phyloP scores from a whole-genome alignment of 2,888 invertebrate genomes.

The Nemotelus pantherinus region DNA sequence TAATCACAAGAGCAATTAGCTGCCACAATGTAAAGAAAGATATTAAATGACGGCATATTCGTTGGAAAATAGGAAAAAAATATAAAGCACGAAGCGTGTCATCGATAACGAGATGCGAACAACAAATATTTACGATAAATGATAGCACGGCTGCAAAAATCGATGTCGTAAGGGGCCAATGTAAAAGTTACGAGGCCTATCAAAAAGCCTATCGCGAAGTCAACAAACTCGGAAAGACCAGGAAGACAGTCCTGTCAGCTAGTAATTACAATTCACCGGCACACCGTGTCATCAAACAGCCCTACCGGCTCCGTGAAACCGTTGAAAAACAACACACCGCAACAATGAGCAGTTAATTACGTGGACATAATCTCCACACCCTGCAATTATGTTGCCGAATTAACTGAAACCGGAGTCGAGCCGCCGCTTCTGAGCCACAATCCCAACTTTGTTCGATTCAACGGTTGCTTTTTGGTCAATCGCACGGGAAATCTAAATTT shows the following conservation, averaged over 20 bases:
- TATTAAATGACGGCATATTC: no score
- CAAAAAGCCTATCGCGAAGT: not conserved
- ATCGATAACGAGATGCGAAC: no score
- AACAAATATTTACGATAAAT: no score
- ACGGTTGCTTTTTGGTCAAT: constrained; percentile 2
- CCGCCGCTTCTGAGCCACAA: not conserved
- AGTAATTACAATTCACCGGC: not conserved
- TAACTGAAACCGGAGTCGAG: constrained; percentile 1
- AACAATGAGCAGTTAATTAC: constrained; percentile 10
- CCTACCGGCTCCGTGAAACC: not conserved
- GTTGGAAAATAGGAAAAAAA: no score
- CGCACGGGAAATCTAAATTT: not conserved
- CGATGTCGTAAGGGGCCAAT: no score
- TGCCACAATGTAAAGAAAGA: no score
- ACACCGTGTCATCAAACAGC: not conserved
- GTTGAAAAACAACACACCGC: not conserved
- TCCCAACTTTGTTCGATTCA: not conserved
- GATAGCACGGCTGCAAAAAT: no score
- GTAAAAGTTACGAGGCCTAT: no score
- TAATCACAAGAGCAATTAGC: no score
- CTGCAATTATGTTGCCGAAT: constrained; percentile 11
- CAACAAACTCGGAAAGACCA: not conserved
- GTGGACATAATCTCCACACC: not conserved
- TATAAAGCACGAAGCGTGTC: no score
- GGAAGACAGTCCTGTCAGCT: not conserved